These are phyloP conservation scores for Branchellion lobata DNA, from an alignment of 2,888 invertebrate species.

Conservation along the genomic window DNA sequence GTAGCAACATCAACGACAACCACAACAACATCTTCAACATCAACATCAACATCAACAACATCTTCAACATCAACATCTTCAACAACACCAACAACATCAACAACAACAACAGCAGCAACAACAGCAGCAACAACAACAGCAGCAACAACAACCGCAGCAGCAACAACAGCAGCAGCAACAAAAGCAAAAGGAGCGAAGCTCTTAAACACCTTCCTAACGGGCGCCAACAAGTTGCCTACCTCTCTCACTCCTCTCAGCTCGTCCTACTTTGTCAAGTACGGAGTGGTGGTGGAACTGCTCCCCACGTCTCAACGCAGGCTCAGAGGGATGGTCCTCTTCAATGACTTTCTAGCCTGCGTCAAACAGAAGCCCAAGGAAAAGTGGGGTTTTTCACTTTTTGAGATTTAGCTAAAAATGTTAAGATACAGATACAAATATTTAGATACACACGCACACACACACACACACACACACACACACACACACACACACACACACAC, in stretches of 20 bases:
- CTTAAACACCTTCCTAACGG: too few relatives aligned
- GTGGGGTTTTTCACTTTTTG: too few relatives aligned
- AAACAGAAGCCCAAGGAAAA: background rate
- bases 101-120: background rate
- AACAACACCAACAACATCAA: background rate
- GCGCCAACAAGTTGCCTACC: too few relatives aligned
- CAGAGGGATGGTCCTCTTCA: background rate
- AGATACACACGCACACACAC: too few relatives aligned
- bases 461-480: conserved; percentile 28
- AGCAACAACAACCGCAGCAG: too few relatives aligned
- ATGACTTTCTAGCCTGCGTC: background rate
- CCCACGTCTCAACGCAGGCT: background rate
- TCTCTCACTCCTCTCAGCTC: too few relatives aligned
- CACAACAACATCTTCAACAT: background rate
- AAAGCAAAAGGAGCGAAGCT: too few relatives aligned
- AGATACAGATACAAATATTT: too few relatives aligned
- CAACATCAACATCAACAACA: background rate
- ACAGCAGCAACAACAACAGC: too few relatives aligned
- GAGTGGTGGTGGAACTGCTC: background rate
- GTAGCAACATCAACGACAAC: background rate
- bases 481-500: conserved; percentile 32
- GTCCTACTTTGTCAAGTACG: background rate
- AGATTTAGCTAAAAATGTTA: too few relatives aligned
- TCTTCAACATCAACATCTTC: background rate
- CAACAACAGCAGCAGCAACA: too few relatives aligned